Evolutionary conservation across 2,797 vertebrate genomes (phyloP), one percentile per base, ranked within the genome.

Genomic region (Hybognathus amarus): DNA sequence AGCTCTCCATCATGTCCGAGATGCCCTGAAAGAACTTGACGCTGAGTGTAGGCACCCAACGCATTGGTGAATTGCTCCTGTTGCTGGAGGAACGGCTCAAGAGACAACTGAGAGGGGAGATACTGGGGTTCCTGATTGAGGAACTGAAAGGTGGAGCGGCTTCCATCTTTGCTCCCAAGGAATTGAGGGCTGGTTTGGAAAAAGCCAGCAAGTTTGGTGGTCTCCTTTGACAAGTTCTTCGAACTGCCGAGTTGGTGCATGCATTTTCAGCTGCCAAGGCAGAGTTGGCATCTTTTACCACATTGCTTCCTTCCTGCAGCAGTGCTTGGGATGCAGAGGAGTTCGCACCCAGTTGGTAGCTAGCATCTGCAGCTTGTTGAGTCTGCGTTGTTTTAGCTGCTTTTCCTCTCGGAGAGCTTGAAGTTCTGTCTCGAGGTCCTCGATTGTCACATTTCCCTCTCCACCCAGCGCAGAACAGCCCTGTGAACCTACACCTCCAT

Each of bases 31-130:
- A 95, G 87, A 96, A 96, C 81, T n/a, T 94, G 90, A 0, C 89
- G 95, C 87, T 94, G 96, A 1, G 96, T 92, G 83, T 96, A 95
- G 0, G 91, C 87, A 2, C 92, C 84, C 24, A 98, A 91, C 1
- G 94, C 94, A 89, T 96, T 95, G 3, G 97, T 97, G 90, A 93
- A 96, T 85, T 93, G 90, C 67, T 97, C 96, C 90, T 98, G 97
- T 77, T 93, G 94, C 42, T 91, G 92, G 36, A 99, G 90, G 75
- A 96, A 98, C 0, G 92, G 89, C 83, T 95, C 94, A 90, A 98
- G 87, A 71, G 94, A 79, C 84, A 97, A 88, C 8, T 95, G 96
- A 76, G 95, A 97, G 69, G 97, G 91, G 83, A 98, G 93, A n/a
- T 52, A 95, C 90, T 13, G 90, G 54, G 0, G 86, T 90, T 5